Conservation (phyloP, 1,140 invertebrate species). For the Subanguina moxae region DNA sequence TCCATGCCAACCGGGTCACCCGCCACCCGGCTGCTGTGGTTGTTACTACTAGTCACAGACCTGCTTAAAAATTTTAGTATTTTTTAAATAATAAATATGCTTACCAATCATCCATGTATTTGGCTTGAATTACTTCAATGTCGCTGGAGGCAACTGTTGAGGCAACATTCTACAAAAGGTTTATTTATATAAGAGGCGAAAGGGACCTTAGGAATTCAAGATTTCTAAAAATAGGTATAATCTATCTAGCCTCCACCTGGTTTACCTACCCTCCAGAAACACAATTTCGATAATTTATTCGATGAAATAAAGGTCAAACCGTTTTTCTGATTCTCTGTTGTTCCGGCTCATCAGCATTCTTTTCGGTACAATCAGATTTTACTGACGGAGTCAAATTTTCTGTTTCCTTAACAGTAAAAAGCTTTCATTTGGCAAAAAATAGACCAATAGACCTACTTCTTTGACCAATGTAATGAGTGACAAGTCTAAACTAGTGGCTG, state of each 20-base stretch:
- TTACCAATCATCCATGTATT: conserved; percentile 42
- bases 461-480: conserved; percentile 28
- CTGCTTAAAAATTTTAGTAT: conserved; percentile 24
- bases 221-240: too few species aligned
- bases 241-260: too few species aligned
- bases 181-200: too few species aligned
- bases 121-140: conserved; percentile 45
- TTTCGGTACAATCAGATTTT: background rate
- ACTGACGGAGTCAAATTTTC: conserved; percentile 8
- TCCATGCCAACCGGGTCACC: background rate
- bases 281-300: too few species aligned
- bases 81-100: conserved; percentile 5
- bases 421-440: background rate
- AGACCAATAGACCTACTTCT: background rate
- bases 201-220: too few species aligned
- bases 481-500: conserved; percentile 33
- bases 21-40: conserved; percentile 8
- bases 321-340: background rate
- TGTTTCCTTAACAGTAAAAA: conserved; percentile 7
- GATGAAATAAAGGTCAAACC: too few species aligned
- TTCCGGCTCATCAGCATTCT: background rate
- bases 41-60: conserved; percentile 48
- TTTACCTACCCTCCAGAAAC: too few species aligned
- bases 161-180: conserved; percentile 40
- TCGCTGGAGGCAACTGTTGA: conserved; percentile 45